phyloP scores from a whole-genome alignment of 2,888 invertebrate species.

The Drosophila sordidapex region DNA sequence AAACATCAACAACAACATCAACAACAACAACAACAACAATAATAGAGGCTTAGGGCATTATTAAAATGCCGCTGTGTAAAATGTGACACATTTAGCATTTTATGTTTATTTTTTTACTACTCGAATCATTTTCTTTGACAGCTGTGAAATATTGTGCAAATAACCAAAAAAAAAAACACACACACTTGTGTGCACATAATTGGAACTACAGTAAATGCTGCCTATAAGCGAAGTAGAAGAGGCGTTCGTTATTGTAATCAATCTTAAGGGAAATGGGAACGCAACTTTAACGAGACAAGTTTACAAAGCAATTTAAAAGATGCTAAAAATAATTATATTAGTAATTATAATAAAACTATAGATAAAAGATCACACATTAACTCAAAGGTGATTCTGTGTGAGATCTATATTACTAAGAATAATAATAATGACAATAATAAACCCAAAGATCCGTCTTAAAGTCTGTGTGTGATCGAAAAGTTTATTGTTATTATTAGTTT shows the following conservation, averaged over 20 bases:
- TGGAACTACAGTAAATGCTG: constrained; percentile 9
- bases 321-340: neutral
- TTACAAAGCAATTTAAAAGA: neutral
- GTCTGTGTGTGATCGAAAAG: neutral
- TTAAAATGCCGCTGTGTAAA: constrained; percentile 45
- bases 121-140: constrained; percentile 52
- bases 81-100: constrained; percentile 67
- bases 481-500: neutral
- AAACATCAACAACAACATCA: neutral
- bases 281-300: neutral
- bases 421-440: neutral
- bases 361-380: neutral
- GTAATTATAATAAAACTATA: neutral
- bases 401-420: neutral
- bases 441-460: neutral
- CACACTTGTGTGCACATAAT: neutral
- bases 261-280: neutral
- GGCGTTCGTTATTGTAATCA: neutral
- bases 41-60: constrained; percentile 44
- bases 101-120: constrained; percentile 28
- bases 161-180: constrained; percentile 16
- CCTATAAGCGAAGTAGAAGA: neutral
- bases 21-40: neutral
- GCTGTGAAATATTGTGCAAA: constrained; percentile 58
- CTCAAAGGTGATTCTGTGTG: too few relatives aligned